Base-by-base conservation (phyloP, 2,888 invertebrate genomes). In the Deladenus siricidicola region DNA sequence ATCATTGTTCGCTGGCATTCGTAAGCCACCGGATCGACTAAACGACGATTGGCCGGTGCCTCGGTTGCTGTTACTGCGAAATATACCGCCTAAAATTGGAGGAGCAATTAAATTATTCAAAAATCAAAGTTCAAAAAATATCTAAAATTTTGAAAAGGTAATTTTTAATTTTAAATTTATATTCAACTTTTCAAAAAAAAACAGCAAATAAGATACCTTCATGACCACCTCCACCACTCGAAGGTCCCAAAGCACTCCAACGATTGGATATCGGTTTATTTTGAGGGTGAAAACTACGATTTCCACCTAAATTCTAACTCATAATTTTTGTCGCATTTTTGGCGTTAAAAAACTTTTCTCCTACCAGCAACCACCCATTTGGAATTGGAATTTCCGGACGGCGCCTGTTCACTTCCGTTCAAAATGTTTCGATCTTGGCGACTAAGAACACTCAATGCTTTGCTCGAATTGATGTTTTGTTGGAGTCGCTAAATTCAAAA, bases 401-500 rank as follows among this genome's bases (percentile, higher is more conserved):
- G 19, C 3, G 52, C 19, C 3, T n/a, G 17, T 29, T 52, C 52
- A 19, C n/a, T 34, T 28, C 52, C 52, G 30, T 52, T 52, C 14
- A 28, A 6, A 21, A 52, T 29, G 21, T 52, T 24, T 4, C 52
- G 52, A 34, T 52, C 52, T 30, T 52, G 52, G 30, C 63, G 63
- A 28, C 45, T 68, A 14, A 56, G 19, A 23, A 65, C 56, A 23
- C 67, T 73, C 68, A 76, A 67, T 8, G 72, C 76, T 59, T 76
- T 76, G 51, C 73, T 74, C 45, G 76, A 77, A 59, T 76, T 76
- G 43, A 76, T 68, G 60, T 74, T 76, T 58, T 66, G 65, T 66
- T 71, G 70, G 21, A 70, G 64, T 26, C 69, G 68, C 75, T 75
- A 59, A 54, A 70, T 63, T 19, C 34, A 34, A 28, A 17, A 21